Base-by-base conservation (phyloP, 2,113 vertebrate genomes). In the Tautogolabrus adspersus region DNA sequence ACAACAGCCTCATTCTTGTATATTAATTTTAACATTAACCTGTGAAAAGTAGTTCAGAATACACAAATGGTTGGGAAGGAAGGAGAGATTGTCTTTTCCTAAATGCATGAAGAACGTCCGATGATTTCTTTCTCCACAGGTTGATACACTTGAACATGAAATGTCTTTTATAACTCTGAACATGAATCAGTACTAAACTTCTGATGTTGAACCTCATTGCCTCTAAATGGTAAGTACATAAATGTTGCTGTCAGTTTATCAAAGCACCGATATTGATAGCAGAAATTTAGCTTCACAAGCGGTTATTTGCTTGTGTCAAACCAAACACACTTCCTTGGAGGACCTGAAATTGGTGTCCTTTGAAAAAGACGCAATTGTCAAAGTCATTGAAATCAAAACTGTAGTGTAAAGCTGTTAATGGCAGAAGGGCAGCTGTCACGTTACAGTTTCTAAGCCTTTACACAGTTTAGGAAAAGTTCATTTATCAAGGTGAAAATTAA, bases 1-100 rank as follows among this genome's bases (percentile, higher is more conserved):
- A 88, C 56, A 40, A 30, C 69, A 18, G 58, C 57, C 55, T 75
- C 59, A 34, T 81, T 76, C 59, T 62, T 56, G n/a, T 22, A 67
- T 68, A 59, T 81, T 75, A 72, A 85, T 77, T 71, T 72, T 11
- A 66, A 56, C 21, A 44, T 76, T 66, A 82, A 67, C 58, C 69
- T 76, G 75, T 61, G 51, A 59, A 64, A 79, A 58, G 40, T 15
- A 42, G 78, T 76, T 81, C 10, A 6, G 42, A 23, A 22, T 22
- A 8, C 21, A 57, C 44, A 54, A 8, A 68, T 13, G n/a, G 4
- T 8, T 49, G 6, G n/a, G 51, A 7, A 42, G 1, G 13, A 49
- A 57, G 40, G 23, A 34, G 30, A 34, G 1, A 26, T 26, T 4
- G 30, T 26, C 26, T 26, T 26, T 26, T 2, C 26, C 26, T 26